A percentile compares a stretch with the other conserved stretches of the same genome.
These are phyloP conservation scores for Sanderia malayensis DNA, from an alignment of 30 jellyfish, hydroid and myxozoan genomes.

Conservation along the genomic window DNA sequence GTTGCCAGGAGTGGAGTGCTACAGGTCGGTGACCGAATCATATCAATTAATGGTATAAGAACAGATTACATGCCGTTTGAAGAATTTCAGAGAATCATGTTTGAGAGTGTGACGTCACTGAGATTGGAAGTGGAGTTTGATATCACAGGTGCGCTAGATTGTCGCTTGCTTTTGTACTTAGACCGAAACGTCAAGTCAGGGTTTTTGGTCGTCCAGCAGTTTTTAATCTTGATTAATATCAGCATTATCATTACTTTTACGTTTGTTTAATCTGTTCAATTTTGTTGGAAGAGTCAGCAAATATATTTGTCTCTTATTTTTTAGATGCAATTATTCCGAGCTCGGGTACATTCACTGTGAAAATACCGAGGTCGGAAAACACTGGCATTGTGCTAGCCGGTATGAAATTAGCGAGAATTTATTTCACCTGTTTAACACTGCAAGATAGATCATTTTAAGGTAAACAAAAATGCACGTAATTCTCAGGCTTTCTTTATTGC, in stretches of 20 bases:
- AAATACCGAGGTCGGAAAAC: constrained; percentile 57
- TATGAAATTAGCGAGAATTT: constrained; percentile 8
- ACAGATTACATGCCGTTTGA: constrained; percentile 65
- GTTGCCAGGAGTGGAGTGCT: constrained; percentile 58
- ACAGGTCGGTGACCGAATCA: constrained; percentile 73
- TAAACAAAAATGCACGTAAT: too few species aligned
- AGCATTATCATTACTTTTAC: too few species aligned
- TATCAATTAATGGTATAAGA: constrained; percentile 65
- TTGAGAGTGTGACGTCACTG: constrained; percentile 51
- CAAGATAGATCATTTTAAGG: too few species aligned
- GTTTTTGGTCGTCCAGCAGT: too few species aligned
- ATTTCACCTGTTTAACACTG: background rate
- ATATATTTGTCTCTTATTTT: background rate
- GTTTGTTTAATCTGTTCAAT: too few species aligned
- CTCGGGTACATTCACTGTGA: constrained; percentile 60
- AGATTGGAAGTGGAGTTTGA: constrained; percentile 69
- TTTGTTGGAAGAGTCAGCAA: background rate
- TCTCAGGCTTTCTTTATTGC: background rate
- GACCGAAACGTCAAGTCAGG: too few species aligned
- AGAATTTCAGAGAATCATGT: constrained; percentile 49
- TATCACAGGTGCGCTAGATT: constrained; percentile 81
- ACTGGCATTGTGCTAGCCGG: constrained; percentile 70
- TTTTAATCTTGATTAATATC: too few species aligned
- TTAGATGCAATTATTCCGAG: constrained; percentile 64
- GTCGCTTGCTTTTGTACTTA: too few species aligned